Base-by-base conservation (phyloP, 1,140 invertebrate species). In the Drosophila tsacasi region DNA sequence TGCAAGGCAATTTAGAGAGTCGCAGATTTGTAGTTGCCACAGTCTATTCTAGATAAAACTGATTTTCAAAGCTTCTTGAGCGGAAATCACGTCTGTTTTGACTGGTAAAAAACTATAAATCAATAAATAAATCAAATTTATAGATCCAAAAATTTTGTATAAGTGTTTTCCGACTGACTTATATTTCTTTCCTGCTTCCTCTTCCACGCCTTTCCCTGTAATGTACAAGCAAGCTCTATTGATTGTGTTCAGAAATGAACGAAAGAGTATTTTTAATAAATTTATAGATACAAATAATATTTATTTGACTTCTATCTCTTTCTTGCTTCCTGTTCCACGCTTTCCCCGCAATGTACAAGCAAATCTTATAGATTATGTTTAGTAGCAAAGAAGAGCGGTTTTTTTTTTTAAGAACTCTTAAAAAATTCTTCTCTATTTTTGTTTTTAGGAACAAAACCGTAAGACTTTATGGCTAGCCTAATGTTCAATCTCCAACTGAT, bases 1-100 rank as follows among this genome's bases (percentile, higher is more conserved):
- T 12, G 27, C 49, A 35, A 55, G 32, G 32, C 32, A 55, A 55
- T 55, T 55, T 55, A 55, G 37, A 55, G 30, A 55, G 32, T 23
- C 52, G 52, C 32, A 55, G 52, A 55, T 55, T 54, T n/a, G n/a
- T n/a, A n/a, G n/a, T n/a, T n/a, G n/a, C n/a, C n/a, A n/a, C n/a
- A 55, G 52, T 23, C 5, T 10, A 23, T 55, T 3, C 52, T 21
- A 12, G 0, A 32, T 47, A 15, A 17, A 13, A 1, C 1, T 21
- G 12, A 5, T 2, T n/a, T 27, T 5, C 0, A 1, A 30, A 27
- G 4, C 4, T n/a, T n/a, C 10, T 12, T 12, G 5, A 30, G 19
- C 0, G 19, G 9, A 44, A 21, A 13, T 44, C 5, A 6, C 10
- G 12, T 7, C 6, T 7, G 9, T 3, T 42, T 9, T 19, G 3